These are phyloP conservation scores for Desmodus rotundus DNA, from an alignment of 2,113 vertebrate genomes.

Conservation along the genomic window DNA sequence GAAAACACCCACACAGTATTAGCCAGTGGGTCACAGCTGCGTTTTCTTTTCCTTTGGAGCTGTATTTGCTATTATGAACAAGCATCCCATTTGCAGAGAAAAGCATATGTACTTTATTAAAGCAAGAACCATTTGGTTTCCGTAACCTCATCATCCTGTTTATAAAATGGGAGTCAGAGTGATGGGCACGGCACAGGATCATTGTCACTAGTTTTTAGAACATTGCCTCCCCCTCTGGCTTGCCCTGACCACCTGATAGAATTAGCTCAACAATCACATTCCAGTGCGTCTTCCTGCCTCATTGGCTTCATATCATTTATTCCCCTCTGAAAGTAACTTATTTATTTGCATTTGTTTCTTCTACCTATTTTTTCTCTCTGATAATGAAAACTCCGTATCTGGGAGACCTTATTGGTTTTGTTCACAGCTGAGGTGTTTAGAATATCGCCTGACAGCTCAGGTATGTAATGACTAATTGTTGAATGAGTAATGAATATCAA, in stretches of 20 bases:
- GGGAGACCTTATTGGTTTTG: background rate
- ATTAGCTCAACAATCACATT: background rate
- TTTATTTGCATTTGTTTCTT: background rate
- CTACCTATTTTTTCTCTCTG: background rate
- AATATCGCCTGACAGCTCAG: background rate
- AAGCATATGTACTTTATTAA: background rate
- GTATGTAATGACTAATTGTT: constrained; percentile 1
- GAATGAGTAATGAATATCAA: background rate
- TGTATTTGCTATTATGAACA: background rate
- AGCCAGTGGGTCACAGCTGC: background rate
- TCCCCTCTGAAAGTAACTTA: background rate
- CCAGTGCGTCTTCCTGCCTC: background rate
- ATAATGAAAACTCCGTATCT: background rate
- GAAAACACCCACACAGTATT: background rate
- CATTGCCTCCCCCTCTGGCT: background rate
- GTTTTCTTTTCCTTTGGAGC: background rate
- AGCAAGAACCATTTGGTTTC: background rate
- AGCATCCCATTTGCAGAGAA: background rate
- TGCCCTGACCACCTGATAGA: background rate
- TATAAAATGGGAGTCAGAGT: background rate
- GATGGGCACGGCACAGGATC: background rate
- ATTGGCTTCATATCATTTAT: background rate
- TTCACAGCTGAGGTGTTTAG: background rate
- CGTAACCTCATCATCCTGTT: background rate
- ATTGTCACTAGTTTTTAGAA: background rate